These are phyloP conservation scores for Acrobasis consociella DNA, from an alignment of 2,888 invertebrate species.

Conservation along the genomic window DNA sequence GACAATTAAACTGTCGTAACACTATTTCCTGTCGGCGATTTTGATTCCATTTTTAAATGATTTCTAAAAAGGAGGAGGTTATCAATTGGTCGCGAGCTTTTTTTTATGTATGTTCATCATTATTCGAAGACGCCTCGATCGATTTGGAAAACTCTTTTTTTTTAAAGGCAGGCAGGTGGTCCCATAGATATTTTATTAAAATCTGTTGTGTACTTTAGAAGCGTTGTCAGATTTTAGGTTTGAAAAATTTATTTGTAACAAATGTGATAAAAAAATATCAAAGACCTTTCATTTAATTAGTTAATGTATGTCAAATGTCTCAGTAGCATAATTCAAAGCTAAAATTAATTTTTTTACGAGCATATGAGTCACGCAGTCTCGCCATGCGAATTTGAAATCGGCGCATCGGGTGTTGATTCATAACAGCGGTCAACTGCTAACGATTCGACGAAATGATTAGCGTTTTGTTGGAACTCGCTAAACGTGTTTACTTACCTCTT, in stretches of 20 bases:
- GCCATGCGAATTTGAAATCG: conserved; percentile 27
- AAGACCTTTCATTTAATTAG: conserved; percentile 30
- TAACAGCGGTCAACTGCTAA: conserved; percentile 25
- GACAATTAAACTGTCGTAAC: conserved; percentile 51
- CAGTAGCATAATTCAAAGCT: neutral
- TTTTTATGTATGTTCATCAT: too few relatives aligned
- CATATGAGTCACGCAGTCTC: conserved; percentile 32
- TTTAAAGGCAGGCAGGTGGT: too few relatives aligned
- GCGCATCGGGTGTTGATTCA: conserved; percentile 35
- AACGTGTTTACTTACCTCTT: conserved; percentile 9
- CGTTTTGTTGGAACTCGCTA: conserved; percentile 27
- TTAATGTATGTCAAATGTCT: conserved; percentile 24
- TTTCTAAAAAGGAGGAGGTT: too few relatives aligned
- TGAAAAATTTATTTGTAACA: too few relatives aligned
- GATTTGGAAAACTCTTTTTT: too few relatives aligned
- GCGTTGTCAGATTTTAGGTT: too few relatives aligned
- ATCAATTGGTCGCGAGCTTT: too few relatives aligned
- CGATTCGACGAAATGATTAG: conserved; percentile 31
- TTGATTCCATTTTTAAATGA: conserved; percentile 11
- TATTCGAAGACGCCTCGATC: too few relatives aligned
- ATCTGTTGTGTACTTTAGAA: too few relatives aligned
- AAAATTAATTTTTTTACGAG: conserved; percentile 10
- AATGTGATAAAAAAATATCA: neutral
- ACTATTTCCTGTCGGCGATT: conserved; percentile 52
- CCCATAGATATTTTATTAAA: too few relatives aligned